phyloP scores from a whole-genome alignment of 1,140 invertebrate species.

The Neodiprion fabricii region DNA sequence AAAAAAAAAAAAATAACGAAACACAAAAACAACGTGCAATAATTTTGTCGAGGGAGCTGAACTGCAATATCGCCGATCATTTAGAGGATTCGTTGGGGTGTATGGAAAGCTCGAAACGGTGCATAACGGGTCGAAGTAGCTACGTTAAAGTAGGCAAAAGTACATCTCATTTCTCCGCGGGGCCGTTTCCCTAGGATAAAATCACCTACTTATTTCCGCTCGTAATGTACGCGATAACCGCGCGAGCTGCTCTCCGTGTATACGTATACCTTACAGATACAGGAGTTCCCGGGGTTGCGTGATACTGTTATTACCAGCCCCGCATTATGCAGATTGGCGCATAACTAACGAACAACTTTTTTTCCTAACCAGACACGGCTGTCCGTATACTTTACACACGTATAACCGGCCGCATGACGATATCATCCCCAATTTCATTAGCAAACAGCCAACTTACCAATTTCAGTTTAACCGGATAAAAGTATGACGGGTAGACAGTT shows the following conservation, averaged over 20 bases:
- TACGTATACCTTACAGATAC: neutral
- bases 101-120: no score
- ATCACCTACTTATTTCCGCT: neutral
- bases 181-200: neutral
- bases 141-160: no score
- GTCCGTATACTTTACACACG: no score
- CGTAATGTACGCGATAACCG: neutral
- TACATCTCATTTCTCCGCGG: neutral
- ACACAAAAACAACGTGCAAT: no score
- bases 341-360: neutral
- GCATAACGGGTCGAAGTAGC: no score
- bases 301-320: neutral
- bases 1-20: no score
- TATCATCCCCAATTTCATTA: neutral
- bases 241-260: no score
- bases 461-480: neutral
- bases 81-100: no score
- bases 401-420: no score
- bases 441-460: neutral
- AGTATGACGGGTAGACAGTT: neutral
- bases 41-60: no score
- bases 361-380: neutral
- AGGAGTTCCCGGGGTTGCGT: neutral
- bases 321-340: neutral
- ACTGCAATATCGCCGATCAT: no score